These are phyloP conservation scores for Orestias chungarensis DNA, from an alignment of 2,797 vertebrate genomes.

Conservation along the genomic window DNA sequence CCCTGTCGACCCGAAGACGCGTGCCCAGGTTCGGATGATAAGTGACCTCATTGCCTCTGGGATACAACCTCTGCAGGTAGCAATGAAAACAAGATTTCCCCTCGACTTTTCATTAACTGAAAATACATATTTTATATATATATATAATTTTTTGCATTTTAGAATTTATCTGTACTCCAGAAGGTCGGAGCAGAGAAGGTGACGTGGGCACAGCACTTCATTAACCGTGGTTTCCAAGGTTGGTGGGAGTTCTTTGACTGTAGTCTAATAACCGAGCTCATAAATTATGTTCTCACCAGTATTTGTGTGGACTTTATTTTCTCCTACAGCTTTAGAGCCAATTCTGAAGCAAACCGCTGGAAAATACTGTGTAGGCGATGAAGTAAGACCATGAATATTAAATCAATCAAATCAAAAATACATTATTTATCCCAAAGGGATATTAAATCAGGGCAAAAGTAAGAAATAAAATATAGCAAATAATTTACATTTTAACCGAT, in stretches of 20 bases:
- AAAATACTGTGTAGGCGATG: conserved; percentile 89
- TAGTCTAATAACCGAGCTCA: not conserved
- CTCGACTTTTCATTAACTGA: too few relatives aligned
- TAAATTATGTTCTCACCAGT: not conserved
- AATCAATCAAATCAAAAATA: not conserved
- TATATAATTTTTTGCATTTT: conserved; percentile 38
- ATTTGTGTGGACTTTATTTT: conserved; percentile 9
- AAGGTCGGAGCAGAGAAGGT: conserved; percentile 85
- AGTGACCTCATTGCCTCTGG: conserved; percentile 88
- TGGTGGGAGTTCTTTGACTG: conserved; percentile 2
- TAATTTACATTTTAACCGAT: conserved; percentile 2
- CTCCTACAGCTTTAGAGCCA: conserved; percentile 87
- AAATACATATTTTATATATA: too few relatives aligned
- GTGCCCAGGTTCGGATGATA: conserved; percentile 91
- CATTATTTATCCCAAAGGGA: too few relatives aligned
- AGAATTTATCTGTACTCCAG: conserved; percentile 89
- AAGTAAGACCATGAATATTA: conserved; percentile 78
- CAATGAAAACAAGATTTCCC: not conserved
- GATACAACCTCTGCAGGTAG: conserved; percentile 96
- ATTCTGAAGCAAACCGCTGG: conserved; percentile 88
- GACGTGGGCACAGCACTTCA: conserved; percentile 90
- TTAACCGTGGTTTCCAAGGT: conserved; percentile 89
- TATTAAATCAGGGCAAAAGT: not conserved
- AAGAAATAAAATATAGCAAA: not conserved
- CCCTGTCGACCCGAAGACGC: conserved; percentile 86